Conservation (phyloP, 2,888 invertebrate species). For the Drosophila putrida region DNA sequence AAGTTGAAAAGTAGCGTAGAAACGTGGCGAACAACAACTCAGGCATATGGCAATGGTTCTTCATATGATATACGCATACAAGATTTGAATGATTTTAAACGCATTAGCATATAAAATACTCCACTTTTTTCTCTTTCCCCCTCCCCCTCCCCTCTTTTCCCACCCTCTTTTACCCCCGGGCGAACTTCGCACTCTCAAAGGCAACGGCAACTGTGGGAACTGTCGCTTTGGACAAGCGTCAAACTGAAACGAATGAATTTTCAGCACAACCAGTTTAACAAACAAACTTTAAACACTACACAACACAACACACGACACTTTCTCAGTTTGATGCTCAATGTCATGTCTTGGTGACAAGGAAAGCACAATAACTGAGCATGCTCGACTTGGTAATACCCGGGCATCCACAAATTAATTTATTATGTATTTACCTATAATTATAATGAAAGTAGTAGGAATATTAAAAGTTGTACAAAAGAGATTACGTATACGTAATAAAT, state of each 20-base stretch:
- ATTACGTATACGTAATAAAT: too few relatives aligned
- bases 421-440: too few relatives aligned
- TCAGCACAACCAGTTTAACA: slow-evolving; percentile 39
- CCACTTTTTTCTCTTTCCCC: too few relatives aligned
- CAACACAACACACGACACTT: slow-evolving; percentile 1
- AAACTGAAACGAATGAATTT: slow-evolving; percentile 46
- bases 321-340: background rate
- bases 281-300: slow-evolving; percentile 31
- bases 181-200: background rate
- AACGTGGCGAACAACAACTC: background rate
- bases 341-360: background rate
- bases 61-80: slow-evolving; percentile 28
- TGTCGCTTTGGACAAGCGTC: slow-evolving; percentile 31
- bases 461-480: too few relatives aligned
- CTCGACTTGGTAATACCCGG: background rate
- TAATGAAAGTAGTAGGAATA: too few relatives aligned
- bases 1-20: slow-evolving; percentile 35
- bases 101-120: slow-evolving; percentile 65
- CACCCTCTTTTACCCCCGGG: too few relatives aligned
- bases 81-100: slow-evolving; percentile 66
- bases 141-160: too few relatives aligned
- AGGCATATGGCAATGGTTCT: slow-evolving; percentile 14
- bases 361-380: background rate
- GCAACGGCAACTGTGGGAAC: slow-evolving; percentile 3
- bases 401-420: too few relatives aligned